Evolutionary conservation across 2,888 invertebrate genomes (phyloP), one percentile per base, ranked within the genome.

Genomic region (Chrysolina oricalcia): DNA sequence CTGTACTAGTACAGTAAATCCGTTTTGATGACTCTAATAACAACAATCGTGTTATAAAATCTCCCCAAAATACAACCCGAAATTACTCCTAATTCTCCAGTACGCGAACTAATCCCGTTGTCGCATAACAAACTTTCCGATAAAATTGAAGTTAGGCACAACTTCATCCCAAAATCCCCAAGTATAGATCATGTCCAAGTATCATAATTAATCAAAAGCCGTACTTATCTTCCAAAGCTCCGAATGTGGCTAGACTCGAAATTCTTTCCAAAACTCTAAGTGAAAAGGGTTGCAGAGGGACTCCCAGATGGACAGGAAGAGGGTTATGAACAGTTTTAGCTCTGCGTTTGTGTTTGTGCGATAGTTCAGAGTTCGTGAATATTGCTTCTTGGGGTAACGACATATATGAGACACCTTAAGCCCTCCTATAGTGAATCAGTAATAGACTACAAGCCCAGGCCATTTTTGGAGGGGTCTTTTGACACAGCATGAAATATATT

Each of bases 191-290:
- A 78, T 73, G 75, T 78, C 78, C 72, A 71, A 63, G 73, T 71
- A 71, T 69, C 69, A 78, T 74, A 78, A 78, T 78, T 78, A 78
- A 78, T 78, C 75, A 78, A 72, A 23, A 62, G 67, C 63, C 35
- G 56, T 73, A 74, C 77, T 74, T 77, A 77, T 77, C 77, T 74
- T 64, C 67, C 70, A 74, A 70, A 67, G 70, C 67, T 70, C 53
- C 67, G 50, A 75, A 73, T 73, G 63, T 59, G 73, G 66, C 65
- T 63, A 64, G 75, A 19, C 56, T 67, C 65, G 43, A 63, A 70
- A 21, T 67, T 43, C 50, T 56, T 65, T 50, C 40, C 63, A 66
- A 70, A 69, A 73, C 68, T 70, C 56, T 74, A 56, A 72, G 70
- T 72, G 72, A 64, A 53, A 66, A 77, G 74, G 74, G 74, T 71